phyloP scores from a whole-genome alignment of 2,113 vertebrate species.

The Sinocyclocheilus anshuiensis region DNA sequence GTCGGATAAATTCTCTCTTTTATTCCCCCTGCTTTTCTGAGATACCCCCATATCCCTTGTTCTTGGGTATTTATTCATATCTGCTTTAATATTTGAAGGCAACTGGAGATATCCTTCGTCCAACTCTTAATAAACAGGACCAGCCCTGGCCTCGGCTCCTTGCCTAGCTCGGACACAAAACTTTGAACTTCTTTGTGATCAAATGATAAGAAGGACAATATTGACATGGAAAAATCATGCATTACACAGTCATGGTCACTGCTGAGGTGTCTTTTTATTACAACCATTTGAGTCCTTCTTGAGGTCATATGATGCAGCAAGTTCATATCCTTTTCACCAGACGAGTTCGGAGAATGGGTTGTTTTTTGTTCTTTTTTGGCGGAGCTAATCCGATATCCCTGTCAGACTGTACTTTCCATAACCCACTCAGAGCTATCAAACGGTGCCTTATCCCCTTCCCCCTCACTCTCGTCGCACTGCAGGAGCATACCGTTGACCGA shows the following conservation, averaged over 20 bases:
- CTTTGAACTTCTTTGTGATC: slow-evolving; percentile 58
- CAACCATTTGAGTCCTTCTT: slow-evolving; percentile 76
- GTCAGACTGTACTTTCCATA: slow-evolving; percentile 97
- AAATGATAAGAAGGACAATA: slow-evolving; percentile 64
- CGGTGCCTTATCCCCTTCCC: slow-evolving; percentile 83
- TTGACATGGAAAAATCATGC: slow-evolving; percentile 72
- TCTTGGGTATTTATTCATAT: slow-evolving; percentile 56
- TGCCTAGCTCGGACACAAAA: slow-evolving; percentile 33
- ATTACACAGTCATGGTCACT: slow-evolving; percentile 61
- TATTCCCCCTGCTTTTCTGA: slow-evolving; percentile 43
- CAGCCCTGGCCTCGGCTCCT: slow-evolving; percentile 40
- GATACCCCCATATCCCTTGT: slow-evolving; percentile 47
- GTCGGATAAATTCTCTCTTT: slow-evolving; percentile 57
- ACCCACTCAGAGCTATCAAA: slow-evolving; percentile 95
- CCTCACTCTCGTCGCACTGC: slow-evolving; percentile 90
- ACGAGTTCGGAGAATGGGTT: not conserved
- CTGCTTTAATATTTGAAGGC: slow-evolving; percentile 57
- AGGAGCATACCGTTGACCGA: slow-evolving; percentile 96
- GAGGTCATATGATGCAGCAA: slow-evolving; percentile 71
- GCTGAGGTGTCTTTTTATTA: slow-evolving; percentile 57
- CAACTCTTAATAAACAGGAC: slow-evolving; percentile 59
- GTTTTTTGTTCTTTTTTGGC: slow-evolving; percentile 30
- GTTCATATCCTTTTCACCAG: slow-evolving; percentile 73
- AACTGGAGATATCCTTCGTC: slow-evolving; percentile 54
- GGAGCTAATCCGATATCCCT: slow-evolving; percentile 48